phyloP scores from a whole-genome alignment of 2,888 invertebrate species.

The Phaonia tiefii region DNA sequence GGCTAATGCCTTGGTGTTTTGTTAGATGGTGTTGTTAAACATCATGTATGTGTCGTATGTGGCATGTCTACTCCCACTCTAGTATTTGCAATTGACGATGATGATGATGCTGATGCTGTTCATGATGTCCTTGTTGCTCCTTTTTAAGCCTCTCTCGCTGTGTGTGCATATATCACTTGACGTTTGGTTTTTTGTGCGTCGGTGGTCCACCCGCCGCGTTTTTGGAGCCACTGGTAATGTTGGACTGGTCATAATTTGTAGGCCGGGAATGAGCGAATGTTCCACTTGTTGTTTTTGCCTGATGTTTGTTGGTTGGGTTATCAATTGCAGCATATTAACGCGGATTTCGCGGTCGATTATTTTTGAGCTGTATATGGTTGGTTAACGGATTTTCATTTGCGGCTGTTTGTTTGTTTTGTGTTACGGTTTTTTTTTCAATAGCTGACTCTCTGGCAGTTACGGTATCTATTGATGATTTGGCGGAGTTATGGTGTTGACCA shows the following conservation, averaged over 20 bases:
- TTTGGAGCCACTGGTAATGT: constrained; percentile 22
- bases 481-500: neutral
- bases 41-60: constrained; percentile 38
- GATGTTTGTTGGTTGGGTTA: constrained; percentile 54
- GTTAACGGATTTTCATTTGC: constrained; percentile 65
- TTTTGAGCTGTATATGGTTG: constrained; percentile 69
- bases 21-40: constrained; percentile 43
- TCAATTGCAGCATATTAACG: constrained; percentile 75
- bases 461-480: constrained; percentile 59
- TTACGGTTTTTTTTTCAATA: constrained; percentile 6
- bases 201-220: neutral
- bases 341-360: constrained; percentile 77
- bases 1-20: neutral
- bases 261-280: neutral
- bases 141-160: constrained; percentile 14
- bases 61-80: too few species aligned
- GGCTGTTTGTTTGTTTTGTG: constrained; percentile 68
- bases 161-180: constrained; percentile 45
- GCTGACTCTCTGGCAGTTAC: constrained; percentile 13
- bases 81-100: too few species aligned
- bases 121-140: constrained; percentile 52
- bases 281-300: constrained; percentile 40
- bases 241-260: neutral
- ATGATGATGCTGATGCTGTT: too few species aligned
- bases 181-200: constrained; percentile 33